Evolutionary conservation across 92 coral and sea anemone species (phyloP).

Genomic region (Palythoa grandiflora): DNA sequence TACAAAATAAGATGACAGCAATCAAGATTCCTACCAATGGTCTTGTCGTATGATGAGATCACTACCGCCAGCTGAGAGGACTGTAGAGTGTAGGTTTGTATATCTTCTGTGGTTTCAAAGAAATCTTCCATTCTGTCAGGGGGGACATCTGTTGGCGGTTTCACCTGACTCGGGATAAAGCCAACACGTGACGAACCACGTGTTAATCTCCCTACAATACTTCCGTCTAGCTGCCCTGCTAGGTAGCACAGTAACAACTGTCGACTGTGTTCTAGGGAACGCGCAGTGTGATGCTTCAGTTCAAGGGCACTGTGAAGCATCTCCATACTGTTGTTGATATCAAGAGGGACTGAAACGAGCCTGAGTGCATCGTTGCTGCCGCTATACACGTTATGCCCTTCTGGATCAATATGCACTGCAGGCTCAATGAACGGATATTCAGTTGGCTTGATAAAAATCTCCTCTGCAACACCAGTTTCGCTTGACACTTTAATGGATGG

Average conservation of each 20-base stretch:
- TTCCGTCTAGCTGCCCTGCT: constrained; percentile 92
- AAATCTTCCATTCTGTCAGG: constrained; percentile 71
- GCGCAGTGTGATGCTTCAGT: constrained; percentile 89
- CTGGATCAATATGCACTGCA: constrained; percentile 96
- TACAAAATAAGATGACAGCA: neutral
- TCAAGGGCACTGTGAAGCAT: constrained; percentile 83
- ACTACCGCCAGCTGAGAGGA: constrained; percentile 96
- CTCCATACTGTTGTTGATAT: constrained; percentile 79
- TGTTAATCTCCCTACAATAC: constrained; percentile 54
- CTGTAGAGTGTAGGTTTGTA: constrained; percentile 76
- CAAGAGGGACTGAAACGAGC: constrained; percentile 90
- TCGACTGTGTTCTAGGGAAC: constrained; percentile 93
- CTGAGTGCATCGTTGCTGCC: constrained; percentile 86
- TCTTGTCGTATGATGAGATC: constrained; percentile 91
- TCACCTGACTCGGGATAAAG: constrained; percentile 83
- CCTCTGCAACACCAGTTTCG: constrained; percentile 87
- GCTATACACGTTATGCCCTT: constrained; percentile 96
- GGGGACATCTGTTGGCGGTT: constrained; percentile 91
- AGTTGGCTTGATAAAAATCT: constrained; percentile 70
- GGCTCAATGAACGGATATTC: constrained; percentile 90
- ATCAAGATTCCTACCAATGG: constrained; percentile 77
- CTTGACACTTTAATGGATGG: constrained; percentile 77
- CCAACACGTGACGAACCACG: constrained; percentile 96
- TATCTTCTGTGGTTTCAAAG: constrained; percentile 84
- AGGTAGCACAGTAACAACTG: constrained; percentile 92